Evolutionary conservation across 23 tunicate genomes (phyloP), one percentile per base, ranked within the genome.

Genomic region (Ciona savignyi): DNA sequence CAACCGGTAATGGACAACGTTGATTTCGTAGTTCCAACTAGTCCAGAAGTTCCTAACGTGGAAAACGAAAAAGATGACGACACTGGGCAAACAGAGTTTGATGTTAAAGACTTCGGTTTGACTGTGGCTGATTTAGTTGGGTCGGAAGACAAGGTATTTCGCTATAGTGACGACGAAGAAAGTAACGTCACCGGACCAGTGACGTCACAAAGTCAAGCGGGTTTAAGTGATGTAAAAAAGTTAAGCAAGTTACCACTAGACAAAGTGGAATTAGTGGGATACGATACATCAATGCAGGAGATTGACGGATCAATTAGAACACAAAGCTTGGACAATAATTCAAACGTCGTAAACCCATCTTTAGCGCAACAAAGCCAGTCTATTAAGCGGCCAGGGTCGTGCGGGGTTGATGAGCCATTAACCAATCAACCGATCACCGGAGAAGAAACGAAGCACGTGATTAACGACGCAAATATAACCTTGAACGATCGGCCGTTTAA

Each of bases 111-210:
- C 61, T 30, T 88, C 2, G 29, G 64, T 33, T 25, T 88, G 3
- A 51, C 86, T 1, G 96, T 68, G 22, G 78, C 84, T 27, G 96
- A 88, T 42, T 31, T 88, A 30, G 83, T 88, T 27, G 96, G 96
- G 0, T 48, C 83, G 22, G 49, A 79, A 29, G 86, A 81, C 67
- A 66, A 63, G 51, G 78, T 74, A 23, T 70, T 74, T 24, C 31
- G 34, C 23, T 83, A 83, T 34, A 51, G 80, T 1, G 56, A 42
- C 56, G 56, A 42, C 15, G 56, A 42, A 6, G 56, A 42, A 6
- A n/a, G n/a, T n/a, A 15, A 42, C 56, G 56, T 42, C 56, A 42
- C 56, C 15, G 56, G 11, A 15, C 11, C 9, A 15, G 15, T 6
- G 9, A 42, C 56, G 56, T 42, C 56, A 42, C 56, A 9, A 42